Percentiles rank a stretch among this genome's conserved stretches.
Evolutionary conservation across 2,797 vertebrate genomes (phyloP).

Genomic region (Gallirallus australis): DNA sequence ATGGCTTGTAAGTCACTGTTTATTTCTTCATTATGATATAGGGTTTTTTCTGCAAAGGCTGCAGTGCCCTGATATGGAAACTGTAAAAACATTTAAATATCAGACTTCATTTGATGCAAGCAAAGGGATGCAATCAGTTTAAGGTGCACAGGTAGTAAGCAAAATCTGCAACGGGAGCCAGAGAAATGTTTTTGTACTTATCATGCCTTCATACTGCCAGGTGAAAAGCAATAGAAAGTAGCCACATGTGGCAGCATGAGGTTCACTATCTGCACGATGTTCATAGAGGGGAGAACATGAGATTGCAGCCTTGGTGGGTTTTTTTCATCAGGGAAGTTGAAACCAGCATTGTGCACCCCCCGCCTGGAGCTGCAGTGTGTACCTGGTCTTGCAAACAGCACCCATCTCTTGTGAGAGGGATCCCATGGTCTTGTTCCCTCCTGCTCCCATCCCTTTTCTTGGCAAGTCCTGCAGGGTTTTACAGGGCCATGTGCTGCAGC

Average conservation of each 20-base stretch:
- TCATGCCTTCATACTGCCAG: neutral
- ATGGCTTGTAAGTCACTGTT: conserved; percentile 24
- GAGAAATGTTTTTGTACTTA: neutral
- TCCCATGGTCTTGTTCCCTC: neutral
- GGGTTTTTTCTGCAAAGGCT: conserved; percentile 5
- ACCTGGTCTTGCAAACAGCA: neutral
- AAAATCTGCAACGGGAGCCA: neutral
- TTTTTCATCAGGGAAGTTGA: neutral
- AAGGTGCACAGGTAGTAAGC: neutral
- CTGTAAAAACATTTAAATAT: conserved; percentile 5
- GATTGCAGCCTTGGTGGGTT: neutral
- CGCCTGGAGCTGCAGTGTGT: neutral
- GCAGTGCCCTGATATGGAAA: conserved; percentile 11
- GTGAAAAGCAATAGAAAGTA: neutral
- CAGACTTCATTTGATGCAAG: neutral
- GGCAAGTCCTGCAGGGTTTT: neutral
- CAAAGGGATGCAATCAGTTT: neutral
- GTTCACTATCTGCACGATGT: neutral
- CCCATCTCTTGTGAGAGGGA: accelerated
- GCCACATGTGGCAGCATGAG: accelerated
- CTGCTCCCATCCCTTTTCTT: neutral
- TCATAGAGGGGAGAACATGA: neutral
- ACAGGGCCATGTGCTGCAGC: neutral
- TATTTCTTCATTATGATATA: neutral
- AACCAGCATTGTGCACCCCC: neutral